Conservation (phyloP, 2,113 vertebrate species). For the Neogale vison region DNA sequence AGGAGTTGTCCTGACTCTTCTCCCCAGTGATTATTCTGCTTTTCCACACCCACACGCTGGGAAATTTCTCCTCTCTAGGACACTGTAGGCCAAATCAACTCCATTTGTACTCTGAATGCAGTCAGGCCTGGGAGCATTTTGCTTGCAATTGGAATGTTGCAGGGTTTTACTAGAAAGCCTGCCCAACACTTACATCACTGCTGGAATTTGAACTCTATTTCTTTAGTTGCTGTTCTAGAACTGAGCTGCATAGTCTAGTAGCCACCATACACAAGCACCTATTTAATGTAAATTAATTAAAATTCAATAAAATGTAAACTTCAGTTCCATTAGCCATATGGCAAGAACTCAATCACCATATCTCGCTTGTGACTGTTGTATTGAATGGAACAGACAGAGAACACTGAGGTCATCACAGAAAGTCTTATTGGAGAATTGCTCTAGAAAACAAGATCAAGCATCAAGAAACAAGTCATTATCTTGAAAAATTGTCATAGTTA, state of each 20-base stretch:
- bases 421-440: not conserved
- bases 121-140: not conserved
- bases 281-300: not conserved
- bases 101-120: not conserved
- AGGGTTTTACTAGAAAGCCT: slow-evolving; percentile 28
- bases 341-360: too few relatives aligned
- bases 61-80: slow-evolving; percentile 30
- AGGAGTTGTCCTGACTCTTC: slow-evolving; percentile 34
- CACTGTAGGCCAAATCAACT: not conserved
- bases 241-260: not conserved
- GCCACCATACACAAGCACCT: too few relatives aligned
- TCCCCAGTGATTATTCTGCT: slow-evolving; percentile 16
- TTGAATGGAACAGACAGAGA: not conserved
- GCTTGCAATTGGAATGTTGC: not conserved
- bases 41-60: slow-evolving; percentile 38
- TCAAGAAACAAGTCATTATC: not conserved
- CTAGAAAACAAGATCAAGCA: not conserved
- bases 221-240: not conserved
- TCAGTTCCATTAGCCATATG: not conserved
- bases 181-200: not conserved
- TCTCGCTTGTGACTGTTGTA: not conserved
- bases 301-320: not conserved
- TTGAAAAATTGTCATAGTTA: not conserved
- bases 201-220: not conserved
- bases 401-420: not conserved